These are phyloP conservation scores for Blastobasis lacticolella DNA, from an alignment of 2,888 invertebrate genomes.

Conservation along the genomic window DNA sequence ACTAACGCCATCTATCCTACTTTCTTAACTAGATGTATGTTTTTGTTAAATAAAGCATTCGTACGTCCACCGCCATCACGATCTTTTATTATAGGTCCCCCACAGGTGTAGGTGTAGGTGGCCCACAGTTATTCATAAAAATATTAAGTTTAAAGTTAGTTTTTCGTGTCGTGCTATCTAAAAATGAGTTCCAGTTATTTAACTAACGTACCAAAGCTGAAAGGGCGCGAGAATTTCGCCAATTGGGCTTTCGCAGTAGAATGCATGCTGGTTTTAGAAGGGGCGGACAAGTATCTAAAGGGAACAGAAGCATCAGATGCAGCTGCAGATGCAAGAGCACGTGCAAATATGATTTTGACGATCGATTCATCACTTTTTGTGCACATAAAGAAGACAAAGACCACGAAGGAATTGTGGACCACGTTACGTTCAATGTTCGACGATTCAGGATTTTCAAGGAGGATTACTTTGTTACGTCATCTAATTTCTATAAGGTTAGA, in stretches of 20 bases:
- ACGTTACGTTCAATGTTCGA: constrained; percentile 8
- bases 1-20: too few species aligned
- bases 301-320: too few species aligned
- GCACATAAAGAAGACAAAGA: constrained; percentile 9
- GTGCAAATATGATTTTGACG: neutral
- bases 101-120: too few species aligned
- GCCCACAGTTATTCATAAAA: too few species aligned
- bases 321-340: neutral
- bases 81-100: too few species aligned
- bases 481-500: constrained; percentile 12
- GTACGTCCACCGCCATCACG: too few species aligned
- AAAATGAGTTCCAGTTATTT: neutral
- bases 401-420: constrained; percentile 5
- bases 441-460: constrained; percentile 8
- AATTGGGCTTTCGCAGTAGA: neutral
- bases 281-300: neutral
- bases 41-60: too few species aligned
- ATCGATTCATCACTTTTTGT: too few species aligned
- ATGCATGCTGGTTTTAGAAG: neutral
- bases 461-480: constrained; percentile 6
- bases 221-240: neutral
- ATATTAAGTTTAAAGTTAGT: too few species aligned
- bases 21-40: too few species aligned
- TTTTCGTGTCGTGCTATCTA: neutral
- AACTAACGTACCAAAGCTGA: neutral